Percentiles rank a stretch among this genome's conserved stretches.
These are phyloP conservation scores for Nebria ingens DNA, from an alignment of 1,140 invertebrate genomes.

Conservation along the genomic window DNA sequence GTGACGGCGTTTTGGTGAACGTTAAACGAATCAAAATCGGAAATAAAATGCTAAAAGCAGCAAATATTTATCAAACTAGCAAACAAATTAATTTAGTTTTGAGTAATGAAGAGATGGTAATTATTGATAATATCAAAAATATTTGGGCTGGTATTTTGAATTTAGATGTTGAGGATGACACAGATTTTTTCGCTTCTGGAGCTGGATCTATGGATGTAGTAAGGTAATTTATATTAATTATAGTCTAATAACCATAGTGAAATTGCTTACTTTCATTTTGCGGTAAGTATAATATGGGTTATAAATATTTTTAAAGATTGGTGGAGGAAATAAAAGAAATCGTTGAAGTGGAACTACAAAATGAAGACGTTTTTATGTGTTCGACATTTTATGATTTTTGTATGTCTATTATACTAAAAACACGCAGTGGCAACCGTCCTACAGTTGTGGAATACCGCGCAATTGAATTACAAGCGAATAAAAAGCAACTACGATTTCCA, in stretches of 20 bases:
- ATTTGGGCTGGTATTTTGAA: conserved; percentile 84
- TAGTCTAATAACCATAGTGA: conserved; percentile 12
- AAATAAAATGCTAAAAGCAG: conserved; percentile 75
- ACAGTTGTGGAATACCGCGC: conserved; percentile 55
- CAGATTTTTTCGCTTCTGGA: conserved; percentile 87
- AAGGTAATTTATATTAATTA: conserved; percentile 36
- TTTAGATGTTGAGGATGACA: conserved; percentile 60
- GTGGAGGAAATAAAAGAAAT: conserved; percentile 88
- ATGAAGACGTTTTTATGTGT: conserved; percentile 89
- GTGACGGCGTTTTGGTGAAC: conserved; percentile 62
- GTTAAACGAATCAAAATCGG: conserved; percentile 49
- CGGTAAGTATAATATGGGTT: background rate
- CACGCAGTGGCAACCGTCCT: conserved; percentile 37
- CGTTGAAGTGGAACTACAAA: conserved; percentile 65
- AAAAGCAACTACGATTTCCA: conserved; percentile 73
- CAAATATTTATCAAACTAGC: conserved; percentile 61
- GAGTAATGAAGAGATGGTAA: conserved; percentile 63
- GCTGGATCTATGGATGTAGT: conserved; percentile 96
- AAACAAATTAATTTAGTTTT: conserved; percentile 53
- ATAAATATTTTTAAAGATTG: conserved; percentile 40
- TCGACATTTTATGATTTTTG: conserved; percentile 78
- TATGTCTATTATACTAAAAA: conserved; percentile 50
- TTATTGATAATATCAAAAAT: conserved; percentile 46
- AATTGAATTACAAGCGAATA: conserved; percentile 69
- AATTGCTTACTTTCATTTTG: background rate